Percentiles rank a stretch among this genome's conserved stretches.
phyloP scores from a whole-genome alignment of 2,113 vertebrate species.

The Malurus elegans region DNA sequence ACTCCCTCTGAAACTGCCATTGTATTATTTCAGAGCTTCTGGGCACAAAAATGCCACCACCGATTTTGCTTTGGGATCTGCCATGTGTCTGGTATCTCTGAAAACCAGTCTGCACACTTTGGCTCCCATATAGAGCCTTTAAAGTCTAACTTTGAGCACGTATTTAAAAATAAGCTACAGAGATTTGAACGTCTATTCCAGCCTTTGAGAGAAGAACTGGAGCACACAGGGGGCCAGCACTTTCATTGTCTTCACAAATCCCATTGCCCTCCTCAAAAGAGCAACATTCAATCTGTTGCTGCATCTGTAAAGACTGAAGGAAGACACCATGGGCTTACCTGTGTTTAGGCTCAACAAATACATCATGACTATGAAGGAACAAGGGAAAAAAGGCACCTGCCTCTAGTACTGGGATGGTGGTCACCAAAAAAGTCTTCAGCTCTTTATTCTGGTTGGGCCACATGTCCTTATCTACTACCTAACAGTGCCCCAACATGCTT shows the following conservation, averaged over 20 bases:
- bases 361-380: neutral
- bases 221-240: neutral
- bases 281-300: neutral
- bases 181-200: neutral
- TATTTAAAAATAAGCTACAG: neutral
- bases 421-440: neutral
- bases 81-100: neutral
- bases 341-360: neutral
- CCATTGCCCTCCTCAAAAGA: neutral
- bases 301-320: neutral
- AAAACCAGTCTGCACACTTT: neutral
- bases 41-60: neutral
- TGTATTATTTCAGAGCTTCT: neutral
- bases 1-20: neutral
- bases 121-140: neutral
- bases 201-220: neutral
- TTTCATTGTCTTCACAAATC: neutral
- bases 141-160: neutral
- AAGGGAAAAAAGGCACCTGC: accelerated
- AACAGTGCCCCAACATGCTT: neutral
- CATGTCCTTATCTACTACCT: neutral
- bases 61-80: neutral
- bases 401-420: neutral
- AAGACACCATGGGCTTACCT: neutral
- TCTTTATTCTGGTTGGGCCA: neutral